Evolutionary conservation across 1,140 invertebrate genomes (phyloP), one percentile per base, ranked within the genome.

Genomic region (Amphibalanus amphitrite): DNA sequence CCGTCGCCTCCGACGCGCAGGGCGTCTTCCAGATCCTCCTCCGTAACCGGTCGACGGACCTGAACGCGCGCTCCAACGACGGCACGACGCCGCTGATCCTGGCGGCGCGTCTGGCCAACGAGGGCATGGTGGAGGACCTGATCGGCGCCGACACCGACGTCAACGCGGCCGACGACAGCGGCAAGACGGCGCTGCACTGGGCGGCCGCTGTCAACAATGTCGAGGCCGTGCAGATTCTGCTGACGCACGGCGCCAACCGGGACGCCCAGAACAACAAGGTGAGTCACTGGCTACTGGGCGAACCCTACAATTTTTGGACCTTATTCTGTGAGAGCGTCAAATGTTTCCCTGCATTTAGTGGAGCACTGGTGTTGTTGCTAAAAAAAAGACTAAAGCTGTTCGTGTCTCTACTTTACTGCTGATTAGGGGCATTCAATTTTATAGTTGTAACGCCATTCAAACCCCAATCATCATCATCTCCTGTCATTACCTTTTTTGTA

Each of bases 171-270:
- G 95, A 98, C 79, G 95, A 96, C 78, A 89, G 88, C 67, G 94
- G 93, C 69, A 97, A 96, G 80, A 97, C 95, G 0, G 93, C 94
- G 0, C 82, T 98, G 0, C 95, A 98, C 78, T 98, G 95, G 95
- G 95, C 95, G 0, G 91, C 94, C 0, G 91, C 95, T 13, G 94
- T 97, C 0, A 97, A 97, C 76, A 97, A 97, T 76, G 89, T 92
- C 0, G 92, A 95, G 73, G 95, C 94, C 0, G 91, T 97, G 0
- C 91, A 92, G 74, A 89, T 93, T n/a, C 80, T 98, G 1, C 80
- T 98, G 3, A 85, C 89, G 59, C 91, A 96, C 76, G 92, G 92
- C 8, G 95, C 94, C 0, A 98, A 98, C 78, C 86, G 92, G 73
- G 95, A 98, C 80, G 94, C 94, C 0, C 95, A 98, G 79, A 92